phyloP scores from a whole-genome alignment of 2,797 vertebrate genomes.

The Phoeniculus purpureus region DNA sequence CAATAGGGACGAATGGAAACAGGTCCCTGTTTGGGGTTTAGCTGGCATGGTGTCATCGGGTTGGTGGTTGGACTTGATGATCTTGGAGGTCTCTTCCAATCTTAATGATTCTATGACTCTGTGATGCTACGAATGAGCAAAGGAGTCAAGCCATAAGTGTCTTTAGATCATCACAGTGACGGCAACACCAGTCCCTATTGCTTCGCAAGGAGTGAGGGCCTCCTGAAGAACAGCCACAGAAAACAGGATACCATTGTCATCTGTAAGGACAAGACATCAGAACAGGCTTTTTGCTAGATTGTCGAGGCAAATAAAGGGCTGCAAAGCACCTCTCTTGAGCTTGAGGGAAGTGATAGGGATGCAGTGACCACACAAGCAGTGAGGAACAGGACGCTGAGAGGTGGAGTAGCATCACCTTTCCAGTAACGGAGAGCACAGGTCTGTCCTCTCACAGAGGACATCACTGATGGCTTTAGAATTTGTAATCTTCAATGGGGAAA shows the following conservation, averaged over 20 bases:
- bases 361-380: neutral
- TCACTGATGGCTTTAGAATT: neutral
- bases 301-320: neutral
- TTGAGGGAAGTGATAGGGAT: neutral
- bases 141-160: neutral
- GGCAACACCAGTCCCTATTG: neutral
- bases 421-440: neutral
- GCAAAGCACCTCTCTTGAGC: neutral
- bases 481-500: neutral
- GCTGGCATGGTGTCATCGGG: too few species aligned
- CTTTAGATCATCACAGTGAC: neutral
- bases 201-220: neutral
- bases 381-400: rapidly evolving
- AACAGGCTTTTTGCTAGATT: neutral
- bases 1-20: too few species aligned
- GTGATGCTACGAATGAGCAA: neutral
- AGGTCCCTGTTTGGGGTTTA: too few species aligned
- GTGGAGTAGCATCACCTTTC: neutral
- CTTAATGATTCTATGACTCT: too few species aligned
- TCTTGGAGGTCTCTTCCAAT: too few species aligned
- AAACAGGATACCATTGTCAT: neutral
- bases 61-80: too few species aligned
- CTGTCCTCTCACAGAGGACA: neutral
- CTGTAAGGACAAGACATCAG: neutral
- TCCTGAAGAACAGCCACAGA: neutral